These are phyloP conservation scores for Tamandua tetradactyla DNA, from an alignment of 2,797 vertebrate genomes.

Conservation along the genomic window DNA sequence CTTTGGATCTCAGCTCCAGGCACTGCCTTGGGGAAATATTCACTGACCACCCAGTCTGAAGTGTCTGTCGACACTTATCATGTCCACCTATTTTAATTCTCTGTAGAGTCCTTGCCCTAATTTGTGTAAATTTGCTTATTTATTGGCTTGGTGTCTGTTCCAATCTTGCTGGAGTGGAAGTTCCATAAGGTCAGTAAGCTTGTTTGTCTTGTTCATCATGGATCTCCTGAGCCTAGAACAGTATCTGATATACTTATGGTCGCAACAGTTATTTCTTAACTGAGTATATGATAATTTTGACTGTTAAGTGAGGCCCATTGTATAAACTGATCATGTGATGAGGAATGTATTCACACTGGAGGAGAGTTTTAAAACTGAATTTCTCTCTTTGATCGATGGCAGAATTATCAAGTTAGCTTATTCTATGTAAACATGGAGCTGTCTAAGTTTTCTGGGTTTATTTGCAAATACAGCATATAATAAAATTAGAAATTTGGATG, in stretches of 20 bases:
- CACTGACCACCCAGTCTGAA: too few relatives aligned
- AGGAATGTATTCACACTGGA: not conserved
- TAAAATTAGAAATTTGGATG: not conserved
- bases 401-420: not conserved
- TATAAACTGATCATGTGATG: not conserved
- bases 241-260: not conserved
- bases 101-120: not conserved
- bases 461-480: not conserved
- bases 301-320: not conserved
- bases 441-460: not conserved
- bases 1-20: not conserved
- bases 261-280: not conserved
- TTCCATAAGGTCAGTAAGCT: accelerated
- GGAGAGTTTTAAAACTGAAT: not conserved
- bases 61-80: accelerated
- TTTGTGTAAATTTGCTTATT: too few relatives aligned
- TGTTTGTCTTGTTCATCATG: accelerated
- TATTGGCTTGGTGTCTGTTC: too few relatives aligned
- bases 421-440: not conserved
- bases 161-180: not conserved
- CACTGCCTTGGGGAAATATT: not conserved
- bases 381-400: not conserved
- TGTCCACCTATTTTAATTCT: not conserved
- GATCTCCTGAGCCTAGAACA: not conserved
- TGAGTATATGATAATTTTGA: not conserved